These are phyloP conservation scores for Allygus modestus DNA, from an alignment of 2,888 invertebrate genomes.

Conservation along the genomic window DNA sequence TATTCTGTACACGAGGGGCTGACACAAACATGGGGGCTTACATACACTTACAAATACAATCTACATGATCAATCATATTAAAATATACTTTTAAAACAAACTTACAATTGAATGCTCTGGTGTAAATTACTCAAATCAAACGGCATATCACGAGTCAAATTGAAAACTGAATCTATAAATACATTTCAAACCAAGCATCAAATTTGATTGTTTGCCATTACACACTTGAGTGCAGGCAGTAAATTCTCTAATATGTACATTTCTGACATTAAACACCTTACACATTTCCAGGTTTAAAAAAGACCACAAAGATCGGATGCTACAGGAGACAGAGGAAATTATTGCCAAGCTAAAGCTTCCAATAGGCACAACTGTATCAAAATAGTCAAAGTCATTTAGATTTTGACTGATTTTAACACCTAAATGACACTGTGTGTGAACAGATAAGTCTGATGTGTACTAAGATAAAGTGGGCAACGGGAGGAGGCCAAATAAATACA, in stretches of 20 bases:
- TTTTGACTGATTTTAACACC: slow-evolving; percentile 30
- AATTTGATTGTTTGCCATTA: slow-evolving; percentile 61
- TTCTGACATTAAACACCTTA: slow-evolving; percentile 47
- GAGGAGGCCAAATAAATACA: slow-evolving; percentile 8
- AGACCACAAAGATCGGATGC: slow-evolving; percentile 30
- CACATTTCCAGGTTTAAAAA: slow-evolving; percentile 35
- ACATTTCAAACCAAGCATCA: slow-evolving; percentile 34
- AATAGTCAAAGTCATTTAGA: slow-evolving; percentile 17
- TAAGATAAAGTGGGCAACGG: neutral
- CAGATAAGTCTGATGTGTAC: neutral
- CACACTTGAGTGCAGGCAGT: slow-evolving; percentile 53
- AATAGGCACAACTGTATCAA: slow-evolving; percentile 57
- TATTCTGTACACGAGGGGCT: slow-evolving; percentile 31
- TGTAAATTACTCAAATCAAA: neutral
- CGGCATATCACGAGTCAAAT: slow-evolving; percentile 2
- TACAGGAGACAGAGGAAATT: slow-evolving; percentile 43
- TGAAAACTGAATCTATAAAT: slow-evolving; percentile 28
- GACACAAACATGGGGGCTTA: slow-evolving; percentile 52
- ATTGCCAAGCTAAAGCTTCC: slow-evolving; percentile 58
- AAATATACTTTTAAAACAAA: slow-evolving; percentile 46
- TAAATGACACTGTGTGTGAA: slow-evolving; percentile 25
- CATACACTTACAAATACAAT: slow-evolving; percentile 57
- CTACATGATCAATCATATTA: slow-evolving; percentile 56
- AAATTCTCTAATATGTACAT: slow-evolving; percentile 56
- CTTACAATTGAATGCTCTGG: neutral